Evolutionary conservation across 2,797 vertebrate genomes (phyloP).

Genomic region (Ciconia nigra): DNA sequence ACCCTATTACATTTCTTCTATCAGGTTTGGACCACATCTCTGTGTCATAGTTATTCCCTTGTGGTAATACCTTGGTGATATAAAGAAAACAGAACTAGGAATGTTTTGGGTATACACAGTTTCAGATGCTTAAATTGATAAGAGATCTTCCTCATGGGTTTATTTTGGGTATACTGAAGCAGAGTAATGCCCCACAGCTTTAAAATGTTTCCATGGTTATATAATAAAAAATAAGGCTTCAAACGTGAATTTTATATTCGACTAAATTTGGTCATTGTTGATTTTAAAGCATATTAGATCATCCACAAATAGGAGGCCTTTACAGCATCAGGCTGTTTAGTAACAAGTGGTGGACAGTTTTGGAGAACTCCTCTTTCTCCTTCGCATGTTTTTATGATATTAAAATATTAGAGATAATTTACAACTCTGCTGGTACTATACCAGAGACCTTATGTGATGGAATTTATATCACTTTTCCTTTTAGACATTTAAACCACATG

Average conservation of each 20-base stretch:
- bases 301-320: neutral
- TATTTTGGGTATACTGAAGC: neutral
- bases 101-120: neutral
- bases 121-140: neutral
- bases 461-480: slow-evolving; percentile 61
- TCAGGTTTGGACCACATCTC: neutral
- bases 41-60: neutral
- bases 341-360: neutral
- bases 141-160: neutral
- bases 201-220: neutral
- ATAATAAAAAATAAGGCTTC: neutral
- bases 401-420: slow-evolving; percentile 25
- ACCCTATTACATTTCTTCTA: neutral
- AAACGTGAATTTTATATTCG: neutral
- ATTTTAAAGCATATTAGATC: neutral
- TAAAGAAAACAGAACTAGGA: neutral
- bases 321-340: neutral
- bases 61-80: neutral
- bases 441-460: slow-evolving; percentile 12
- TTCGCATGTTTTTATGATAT: neutral
- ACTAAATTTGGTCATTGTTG: neutral
- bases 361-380: neutral
- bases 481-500: slow-evolving; percentile 66
- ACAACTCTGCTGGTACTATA: neutral
- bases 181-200: neutral